Base-by-base conservation (phyloP, 1,140 invertebrate genomes). In the Orius laevigatus region DNA sequence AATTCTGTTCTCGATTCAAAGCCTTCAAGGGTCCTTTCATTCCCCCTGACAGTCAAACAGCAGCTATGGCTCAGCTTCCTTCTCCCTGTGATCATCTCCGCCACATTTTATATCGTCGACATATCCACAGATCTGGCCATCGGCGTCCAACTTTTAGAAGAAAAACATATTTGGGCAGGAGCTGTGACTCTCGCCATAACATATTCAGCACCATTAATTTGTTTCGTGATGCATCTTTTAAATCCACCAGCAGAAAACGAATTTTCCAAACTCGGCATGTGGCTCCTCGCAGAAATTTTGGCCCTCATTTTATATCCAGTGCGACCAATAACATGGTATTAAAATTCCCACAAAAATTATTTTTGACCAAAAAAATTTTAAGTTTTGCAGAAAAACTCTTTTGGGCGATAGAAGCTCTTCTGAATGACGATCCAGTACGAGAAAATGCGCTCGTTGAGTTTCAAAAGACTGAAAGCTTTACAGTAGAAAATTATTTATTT, bases 201-300 rank as follows among this genome's bases (percentile, higher is more conserved):
- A 54, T 68, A 68, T 56, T 53, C 67, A 12, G 70, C 74, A 39
- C 66, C 75, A 43, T 15, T 74, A 46, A 55, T 64, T 4, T 67
- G 69, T 34, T 66, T 72, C 46, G 52, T 74, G 2, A 63, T 75
- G 31, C 73, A 70, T 1, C 58, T 75, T n/a, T 70, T 71, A 0
- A 67, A 69, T 66, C 65, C 62, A 18, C 49, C 52, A 15, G 32
- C 52, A 11, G 38, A 52, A 20, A 36, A 45, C 20, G 34, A 39
- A 12, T 15, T 48, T 5, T 34, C 32, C 10, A 39, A 16, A 9
- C 11, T 46, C n/a, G 18, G 49, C 4, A 32, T 25, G 5, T 59
- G 57, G 57, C 41, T 59, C n/a, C 5, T 44, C 5, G 40, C 25
- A 15, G 56, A 57, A 19, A 44, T 47, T 31, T 20, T 18, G 10